Evolutionary conservation across 2,797 vertebrate genomes (phyloP).

Genomic region (Melanotaenia maccullochi): DNA sequence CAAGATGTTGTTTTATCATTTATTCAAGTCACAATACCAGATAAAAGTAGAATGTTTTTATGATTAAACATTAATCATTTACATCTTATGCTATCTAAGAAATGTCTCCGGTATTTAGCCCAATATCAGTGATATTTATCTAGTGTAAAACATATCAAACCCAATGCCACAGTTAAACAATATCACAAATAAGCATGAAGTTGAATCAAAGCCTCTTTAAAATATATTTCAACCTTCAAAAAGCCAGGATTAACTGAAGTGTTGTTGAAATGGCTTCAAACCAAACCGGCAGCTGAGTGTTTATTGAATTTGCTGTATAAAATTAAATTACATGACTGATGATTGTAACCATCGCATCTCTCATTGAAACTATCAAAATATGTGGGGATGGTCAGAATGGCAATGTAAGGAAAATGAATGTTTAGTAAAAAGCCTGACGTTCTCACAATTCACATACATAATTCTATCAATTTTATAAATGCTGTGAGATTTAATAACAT

Average conservation of each 20-base stretch:
- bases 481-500: constrained; percentile 33
- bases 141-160: background rate
- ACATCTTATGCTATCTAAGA: constrained; percentile 1
- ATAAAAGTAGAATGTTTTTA: background rate
- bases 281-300: background rate
- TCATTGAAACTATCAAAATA: background rate
- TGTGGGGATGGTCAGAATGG: constrained; percentile 12
- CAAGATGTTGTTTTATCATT: background rate
- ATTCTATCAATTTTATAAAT: constrained; percentile 11
- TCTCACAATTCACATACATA: constrained; percentile 8
- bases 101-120: constrained; percentile 4
- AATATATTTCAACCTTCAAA: background rate
- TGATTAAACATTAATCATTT: background rate
- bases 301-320: background rate
- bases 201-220: background rate
- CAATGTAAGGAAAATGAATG: constrained; percentile 9
- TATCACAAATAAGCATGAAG: background rate
- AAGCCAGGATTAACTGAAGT: background rate
- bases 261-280: background rate
- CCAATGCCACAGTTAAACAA: constrained; percentile 8
- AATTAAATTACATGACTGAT: background rate
- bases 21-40: constrained; percentile 7
- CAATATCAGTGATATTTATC: constrained; percentile 1
- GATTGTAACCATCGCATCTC: constrained; percentile 11
- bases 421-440: constrained; percentile 5